Evolutionary conservation across 2,113 vertebrate genomes (phyloP).

Genomic region (Bucco capensis): DNA sequence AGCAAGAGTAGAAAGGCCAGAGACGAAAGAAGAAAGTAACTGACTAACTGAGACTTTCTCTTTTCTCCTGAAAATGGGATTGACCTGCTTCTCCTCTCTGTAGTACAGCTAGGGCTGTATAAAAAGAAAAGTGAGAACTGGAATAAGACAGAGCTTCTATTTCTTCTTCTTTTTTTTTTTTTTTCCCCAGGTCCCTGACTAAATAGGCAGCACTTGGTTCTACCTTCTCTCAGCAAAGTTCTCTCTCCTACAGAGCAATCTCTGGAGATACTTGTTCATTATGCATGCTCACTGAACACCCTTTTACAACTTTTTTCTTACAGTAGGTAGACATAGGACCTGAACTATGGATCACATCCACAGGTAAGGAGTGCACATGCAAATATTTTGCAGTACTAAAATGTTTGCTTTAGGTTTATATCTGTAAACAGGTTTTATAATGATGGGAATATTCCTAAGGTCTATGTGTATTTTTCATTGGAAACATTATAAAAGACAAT

Average conservation of each 20-base stretch:
- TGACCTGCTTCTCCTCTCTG: background rate
- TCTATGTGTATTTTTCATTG: background rate
- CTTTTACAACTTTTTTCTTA: background rate
- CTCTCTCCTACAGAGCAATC: background rate
- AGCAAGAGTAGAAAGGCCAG: background rate
- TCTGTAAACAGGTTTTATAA: background rate
- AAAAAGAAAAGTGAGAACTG: background rate
- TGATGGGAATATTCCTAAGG: background rate
- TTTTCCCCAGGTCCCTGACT: background rate
- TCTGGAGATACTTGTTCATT: background rate
- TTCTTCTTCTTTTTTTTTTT: background rate
- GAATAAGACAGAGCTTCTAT: background rate
- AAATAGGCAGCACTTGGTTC: background rate
- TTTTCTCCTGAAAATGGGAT: background rate
- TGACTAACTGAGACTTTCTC: background rate
- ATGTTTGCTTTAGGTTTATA: background rate
- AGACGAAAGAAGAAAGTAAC: background rate
- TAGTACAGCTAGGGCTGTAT: background rate
- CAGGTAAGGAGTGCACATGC: background rate
- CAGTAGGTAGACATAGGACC: background rate
- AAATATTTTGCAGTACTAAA: background rate
- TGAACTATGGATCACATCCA: background rate
- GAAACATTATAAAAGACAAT: background rate
- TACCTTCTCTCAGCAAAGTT: background rate
- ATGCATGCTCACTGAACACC: background rate